Evolutionary conservation across 2,113 vertebrate genomes (phyloP).

Genomic region (Camarhynchus parvulus): DNA sequence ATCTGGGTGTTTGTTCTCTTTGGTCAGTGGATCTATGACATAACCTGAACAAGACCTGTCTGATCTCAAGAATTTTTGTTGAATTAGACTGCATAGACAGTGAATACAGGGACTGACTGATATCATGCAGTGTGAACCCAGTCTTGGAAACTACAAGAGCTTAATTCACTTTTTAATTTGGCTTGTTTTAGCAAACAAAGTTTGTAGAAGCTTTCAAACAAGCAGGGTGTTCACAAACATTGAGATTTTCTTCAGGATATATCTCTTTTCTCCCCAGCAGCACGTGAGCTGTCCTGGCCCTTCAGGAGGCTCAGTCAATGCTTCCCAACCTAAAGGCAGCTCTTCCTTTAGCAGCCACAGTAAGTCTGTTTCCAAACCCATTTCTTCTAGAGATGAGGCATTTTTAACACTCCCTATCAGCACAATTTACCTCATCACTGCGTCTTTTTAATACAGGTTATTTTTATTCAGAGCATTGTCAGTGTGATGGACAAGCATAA

Average conservation of each 20-base stretch:
- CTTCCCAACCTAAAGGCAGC: background rate
- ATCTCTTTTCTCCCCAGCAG: background rate
- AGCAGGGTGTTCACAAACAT: background rate
- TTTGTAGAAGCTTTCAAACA: background rate
- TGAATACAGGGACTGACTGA: background rate
- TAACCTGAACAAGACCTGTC: background rate
- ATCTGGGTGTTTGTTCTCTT: background rate
- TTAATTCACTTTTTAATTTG: background rate
- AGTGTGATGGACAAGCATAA: background rate
- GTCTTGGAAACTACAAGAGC: background rate
- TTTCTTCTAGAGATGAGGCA: background rate
- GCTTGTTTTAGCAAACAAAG: background rate
- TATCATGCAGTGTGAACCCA: background rate
- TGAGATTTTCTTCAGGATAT: background rate
- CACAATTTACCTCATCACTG: background rate
- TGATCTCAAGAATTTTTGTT: background rate
- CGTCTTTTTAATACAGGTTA: background rate
- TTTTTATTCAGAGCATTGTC: background rate
- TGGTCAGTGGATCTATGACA: background rate
- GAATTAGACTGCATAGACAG: background rate
- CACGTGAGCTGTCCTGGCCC: background rate
- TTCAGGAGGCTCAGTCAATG: background rate
- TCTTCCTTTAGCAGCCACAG: background rate
- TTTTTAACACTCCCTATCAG: background rate
- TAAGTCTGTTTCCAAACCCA: background rate